Conservation (phyloP, 2,113 vertebrate genomes). For the Sylvilagus bachmani region DNA sequence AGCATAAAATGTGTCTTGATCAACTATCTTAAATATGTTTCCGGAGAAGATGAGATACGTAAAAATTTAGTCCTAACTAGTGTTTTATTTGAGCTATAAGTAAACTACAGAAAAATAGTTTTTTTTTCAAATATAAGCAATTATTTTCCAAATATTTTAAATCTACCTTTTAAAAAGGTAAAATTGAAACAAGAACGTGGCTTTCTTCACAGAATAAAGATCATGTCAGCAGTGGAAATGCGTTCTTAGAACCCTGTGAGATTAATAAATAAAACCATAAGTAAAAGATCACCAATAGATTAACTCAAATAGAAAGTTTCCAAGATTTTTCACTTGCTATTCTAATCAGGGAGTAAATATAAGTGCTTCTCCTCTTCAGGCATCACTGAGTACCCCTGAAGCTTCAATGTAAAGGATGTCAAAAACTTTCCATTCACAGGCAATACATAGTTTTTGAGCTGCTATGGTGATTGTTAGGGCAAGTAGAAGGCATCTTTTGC, state of each 20-base stretch:
- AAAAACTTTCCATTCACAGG: neutral
- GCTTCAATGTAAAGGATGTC: neutral
- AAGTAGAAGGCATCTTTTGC: neutral
- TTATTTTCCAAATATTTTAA: conserved; percentile 47
- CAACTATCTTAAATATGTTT: neutral
- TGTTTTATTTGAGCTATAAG: neutral
- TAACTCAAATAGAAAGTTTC: conserved; percentile 8
- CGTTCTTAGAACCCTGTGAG: neutral
- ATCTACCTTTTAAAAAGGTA: neutral
- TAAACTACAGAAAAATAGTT: conserved; percentile 21
- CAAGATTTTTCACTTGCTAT: neutral
- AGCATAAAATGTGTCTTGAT: neutral
- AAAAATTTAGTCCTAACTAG: neutral
- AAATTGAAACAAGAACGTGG: neutral
- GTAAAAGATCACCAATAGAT: neutral
- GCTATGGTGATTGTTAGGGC: neutral
- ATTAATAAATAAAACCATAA: neutral
- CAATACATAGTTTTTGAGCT: neutral
- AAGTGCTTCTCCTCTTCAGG: neutral
- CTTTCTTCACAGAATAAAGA: neutral
- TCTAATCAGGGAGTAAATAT: neutral
- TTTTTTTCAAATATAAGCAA: conserved; percentile 5
- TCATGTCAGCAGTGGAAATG: neutral
- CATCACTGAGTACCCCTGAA: neutral
- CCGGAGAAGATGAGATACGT: neutral